Conservation (phyloP, 2,888 invertebrate genomes). For the Cantharis nigra region DNA sequence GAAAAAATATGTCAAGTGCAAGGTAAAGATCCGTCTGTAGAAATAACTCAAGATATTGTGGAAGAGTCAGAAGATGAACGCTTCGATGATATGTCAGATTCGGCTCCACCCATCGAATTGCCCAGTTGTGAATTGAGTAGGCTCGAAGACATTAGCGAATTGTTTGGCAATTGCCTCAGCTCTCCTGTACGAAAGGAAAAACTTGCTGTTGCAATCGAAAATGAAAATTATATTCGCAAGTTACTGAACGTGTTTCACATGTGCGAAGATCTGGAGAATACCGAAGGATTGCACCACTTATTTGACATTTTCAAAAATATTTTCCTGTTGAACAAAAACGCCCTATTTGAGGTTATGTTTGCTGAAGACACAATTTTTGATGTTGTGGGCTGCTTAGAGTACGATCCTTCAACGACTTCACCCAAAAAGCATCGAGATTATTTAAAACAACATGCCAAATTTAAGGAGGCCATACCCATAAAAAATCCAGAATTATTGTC, state of each 20-base stretch:
- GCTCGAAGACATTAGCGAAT: conserved; percentile 93
- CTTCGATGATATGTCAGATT: conserved; percentile 95
- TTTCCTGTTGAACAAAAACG: conserved; percentile 96
- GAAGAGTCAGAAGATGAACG: conserved; percentile 97
- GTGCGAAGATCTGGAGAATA: conserved; percentile 96
- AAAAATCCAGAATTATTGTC: conserved; percentile 91
- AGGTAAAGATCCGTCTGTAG: conserved; percentile 98
- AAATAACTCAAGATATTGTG: conserved; percentile 95
- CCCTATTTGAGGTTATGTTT: conserved; percentile 97
- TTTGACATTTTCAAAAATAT: conserved; percentile 99
- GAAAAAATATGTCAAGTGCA: conserved; percentile 99
- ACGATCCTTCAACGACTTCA: conserved; percentile 86
- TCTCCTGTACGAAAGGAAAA: conserved; percentile 93
- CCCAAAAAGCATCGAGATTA: conserved; percentile 96
- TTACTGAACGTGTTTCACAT: conserved; percentile 93
- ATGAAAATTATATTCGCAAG: conserved; percentile 94
- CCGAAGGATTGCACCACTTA: conserved; percentile 91
- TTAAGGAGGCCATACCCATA: conserved; percentile 93
- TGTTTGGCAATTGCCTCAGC: conserved; percentile 85
- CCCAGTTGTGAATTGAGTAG: conserved; percentile 94
- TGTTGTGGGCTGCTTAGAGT: conserved; percentile 97
- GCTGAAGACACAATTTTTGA: conserved; percentile 95
- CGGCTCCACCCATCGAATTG: conserved; percentile 90
- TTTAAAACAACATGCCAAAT: conserved; percentile 88
- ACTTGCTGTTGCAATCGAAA: conserved; percentile 89